Evolutionary conservation across 2,888 invertebrate species (phyloP).

Genomic region (Agrotis exclamationis): DNA sequence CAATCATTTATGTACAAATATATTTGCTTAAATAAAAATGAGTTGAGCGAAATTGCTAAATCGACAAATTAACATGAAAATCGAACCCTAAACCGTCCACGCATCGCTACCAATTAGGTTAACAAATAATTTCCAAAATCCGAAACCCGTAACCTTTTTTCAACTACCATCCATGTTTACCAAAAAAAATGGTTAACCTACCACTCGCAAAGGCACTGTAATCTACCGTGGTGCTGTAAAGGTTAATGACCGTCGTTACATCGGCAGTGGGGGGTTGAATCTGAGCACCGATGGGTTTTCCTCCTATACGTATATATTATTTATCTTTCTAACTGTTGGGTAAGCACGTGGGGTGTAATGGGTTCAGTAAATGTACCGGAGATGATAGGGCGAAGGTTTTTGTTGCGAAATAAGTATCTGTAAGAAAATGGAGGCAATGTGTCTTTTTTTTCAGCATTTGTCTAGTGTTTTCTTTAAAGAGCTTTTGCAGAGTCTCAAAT

Average conservation of each 20-base stretch:
- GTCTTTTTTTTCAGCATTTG: conserved; percentile 2
- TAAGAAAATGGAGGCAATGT: conserved; percentile 12
- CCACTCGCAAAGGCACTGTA: conserved; percentile 55
- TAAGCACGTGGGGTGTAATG: conserved; percentile 63
- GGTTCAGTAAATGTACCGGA: conserved; percentile 65
- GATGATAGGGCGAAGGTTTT: conserved; percentile 57
- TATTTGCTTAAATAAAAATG: not conserved
- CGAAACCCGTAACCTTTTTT: conserved; percentile 25
- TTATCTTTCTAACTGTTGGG: conserved; percentile 67
- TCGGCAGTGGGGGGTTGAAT: conserved; percentile 58
- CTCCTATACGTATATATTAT: conserved; percentile 62
- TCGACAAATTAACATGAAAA: conserved; percentile 25
- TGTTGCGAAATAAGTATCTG: conserved; percentile 9
- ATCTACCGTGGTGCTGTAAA: conserved; percentile 61
- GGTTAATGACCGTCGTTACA: conserved; percentile 68
- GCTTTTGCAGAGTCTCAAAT: not conserved
- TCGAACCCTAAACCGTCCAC: not conserved
- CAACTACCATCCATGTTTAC: conserved; percentile 41
- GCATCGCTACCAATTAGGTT: conserved; percentile 22
- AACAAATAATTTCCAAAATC: conserved; percentile 32
- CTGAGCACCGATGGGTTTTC: conserved; percentile 66
- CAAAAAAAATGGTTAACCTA: conserved; percentile 47
- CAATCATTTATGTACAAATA: not conserved
- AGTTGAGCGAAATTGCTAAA: not conserved
- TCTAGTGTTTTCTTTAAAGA: conserved; percentile 5